These are phyloP conservation scores for Scaptomyza montana DNA, from an alignment of 1,140 invertebrate genomes.

Conservation along the genomic window DNA sequence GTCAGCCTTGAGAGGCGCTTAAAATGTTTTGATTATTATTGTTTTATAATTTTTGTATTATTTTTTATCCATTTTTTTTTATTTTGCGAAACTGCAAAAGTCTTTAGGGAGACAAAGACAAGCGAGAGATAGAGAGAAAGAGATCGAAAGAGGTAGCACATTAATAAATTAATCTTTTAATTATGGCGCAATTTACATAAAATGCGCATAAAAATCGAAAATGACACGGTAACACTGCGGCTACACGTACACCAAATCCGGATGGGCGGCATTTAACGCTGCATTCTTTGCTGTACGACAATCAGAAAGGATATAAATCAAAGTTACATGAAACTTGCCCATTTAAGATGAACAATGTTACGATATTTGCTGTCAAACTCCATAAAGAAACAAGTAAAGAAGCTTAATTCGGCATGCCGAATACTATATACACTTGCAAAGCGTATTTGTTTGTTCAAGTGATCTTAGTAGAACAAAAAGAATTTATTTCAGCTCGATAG, in stretches of 20 bases:
- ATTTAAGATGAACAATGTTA: too few relatives aligned
- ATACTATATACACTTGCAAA: too few relatives aligned
- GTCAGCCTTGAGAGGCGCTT: constrained; percentile 75
- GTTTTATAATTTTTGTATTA: constrained; percentile 52
- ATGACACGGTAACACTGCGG: constrained; percentile 16
- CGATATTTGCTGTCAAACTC: too few relatives aligned
- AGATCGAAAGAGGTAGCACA: not conserved
- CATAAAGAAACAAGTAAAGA: too few relatives aligned
- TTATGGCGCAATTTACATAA: constrained; percentile 29
- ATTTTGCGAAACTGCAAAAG: constrained; percentile 1
- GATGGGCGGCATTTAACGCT: too few relatives aligned
- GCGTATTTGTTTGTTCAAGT: too few relatives aligned
- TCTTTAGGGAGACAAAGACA: not conserved
- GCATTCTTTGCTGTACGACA: too few relatives aligned
- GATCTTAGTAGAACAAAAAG: too few relatives aligned
- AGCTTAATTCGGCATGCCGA: too few relatives aligned
- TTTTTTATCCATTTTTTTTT: not conserved
- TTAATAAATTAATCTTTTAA: constrained; percentile 34
- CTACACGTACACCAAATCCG: constrained; percentile 9
- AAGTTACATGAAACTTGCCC: too few relatives aligned
- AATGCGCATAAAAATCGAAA: constrained; percentile 35
- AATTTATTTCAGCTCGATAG: too few relatives aligned
- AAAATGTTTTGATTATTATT: constrained; percentile 80
- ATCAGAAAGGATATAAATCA: too few relatives aligned
- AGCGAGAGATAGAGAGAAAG: not conserved